phyloP scores from a whole-genome alignment of 2,888 invertebrate genomes.

The Hirtodrosophila histrioides region DNA sequence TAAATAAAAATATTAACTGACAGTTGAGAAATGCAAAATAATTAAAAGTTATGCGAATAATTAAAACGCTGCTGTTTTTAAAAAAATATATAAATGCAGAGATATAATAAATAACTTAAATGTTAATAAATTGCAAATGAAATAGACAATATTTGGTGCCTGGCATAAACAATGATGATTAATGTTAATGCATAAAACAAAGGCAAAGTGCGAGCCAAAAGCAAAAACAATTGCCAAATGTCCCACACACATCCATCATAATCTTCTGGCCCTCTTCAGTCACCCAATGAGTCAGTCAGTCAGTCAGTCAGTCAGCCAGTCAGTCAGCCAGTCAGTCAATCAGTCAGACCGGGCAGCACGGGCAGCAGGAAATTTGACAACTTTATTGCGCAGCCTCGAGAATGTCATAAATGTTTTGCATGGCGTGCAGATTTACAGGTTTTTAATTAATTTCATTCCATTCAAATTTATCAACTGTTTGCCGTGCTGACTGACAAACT shows the following conservation, averaged over 20 bases:
- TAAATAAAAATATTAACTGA: background rate
- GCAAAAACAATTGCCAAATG: slow-evolving; percentile 63
- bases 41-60: slow-evolving; percentile 35
- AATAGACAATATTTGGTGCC: slow-evolving; percentile 31
- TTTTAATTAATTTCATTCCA: slow-evolving; percentile 77
- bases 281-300: slow-evolving; percentile 18
- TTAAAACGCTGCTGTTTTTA: slow-evolving; percentile 3
- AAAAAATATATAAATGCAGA: slow-evolving; percentile 12
- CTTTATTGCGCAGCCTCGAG: slow-evolving; percentile 52
- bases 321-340: background rate
- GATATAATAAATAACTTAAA: slow-evolving; percentile 57
- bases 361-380: slow-evolving; percentile 38
- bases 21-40: slow-evolving; percentile 27
- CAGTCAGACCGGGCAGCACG: background rate
- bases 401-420: slow-evolving; percentile 45
- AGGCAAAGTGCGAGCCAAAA: slow-evolving; percentile 27
- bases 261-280: slow-evolving; percentile 40
- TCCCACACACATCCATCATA: slow-evolving; percentile 66
- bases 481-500: slow-evolving; percentile 38
- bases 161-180: slow-evolving; percentile 63
- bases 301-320: slow-evolving; percentile 14
- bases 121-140: slow-evolving; percentile 65
- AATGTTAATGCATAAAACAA: slow-evolving; percentile 57
- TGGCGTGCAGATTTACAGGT: slow-evolving; percentile 67
- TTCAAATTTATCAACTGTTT: slow-evolving; percentile 60